Evolutionary conservation across 2,888 invertebrate genomes (phyloP).

Genomic region (Melanophora roralis): DNA sequence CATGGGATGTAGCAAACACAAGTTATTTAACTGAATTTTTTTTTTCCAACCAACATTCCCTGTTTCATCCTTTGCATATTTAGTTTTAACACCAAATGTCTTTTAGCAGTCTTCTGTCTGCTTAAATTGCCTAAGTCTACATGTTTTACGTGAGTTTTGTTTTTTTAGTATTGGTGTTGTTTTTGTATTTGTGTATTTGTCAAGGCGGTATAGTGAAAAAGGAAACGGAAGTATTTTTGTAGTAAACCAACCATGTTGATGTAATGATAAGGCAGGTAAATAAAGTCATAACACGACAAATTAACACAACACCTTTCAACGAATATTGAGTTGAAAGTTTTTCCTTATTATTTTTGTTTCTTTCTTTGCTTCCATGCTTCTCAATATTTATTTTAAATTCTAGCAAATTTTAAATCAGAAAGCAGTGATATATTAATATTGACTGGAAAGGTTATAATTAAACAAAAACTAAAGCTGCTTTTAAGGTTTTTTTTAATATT

Average conservation of each 20-base stretch:
- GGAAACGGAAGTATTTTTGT: constrained; percentile 62
- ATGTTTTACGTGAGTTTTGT: constrained; percentile 1
- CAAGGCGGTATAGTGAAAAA: constrained; percentile 49
- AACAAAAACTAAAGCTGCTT: too few species aligned
- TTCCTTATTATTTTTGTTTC: not conserved
- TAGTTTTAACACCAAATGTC: constrained; percentile 39
- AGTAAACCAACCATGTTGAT: constrained; percentile 60
- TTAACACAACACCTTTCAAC: constrained; percentile 33
- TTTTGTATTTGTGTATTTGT: constrained; percentile 17
- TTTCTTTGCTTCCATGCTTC: too few species aligned
- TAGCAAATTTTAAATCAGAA: too few species aligned
- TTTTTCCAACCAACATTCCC: not conserved
- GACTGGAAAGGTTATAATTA: too few species aligned
- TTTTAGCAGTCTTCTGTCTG: constrained; percentile 38
- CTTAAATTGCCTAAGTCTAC: not conserved
- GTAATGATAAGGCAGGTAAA: constrained; percentile 61
- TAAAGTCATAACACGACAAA: constrained; percentile 54
- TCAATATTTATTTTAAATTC: constrained; percentile 8
- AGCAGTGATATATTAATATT: too few species aligned
- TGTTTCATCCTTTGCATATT: not conserved
- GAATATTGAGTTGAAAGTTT: constrained; percentile 39
- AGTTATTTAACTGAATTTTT: constrained; percentile 11
- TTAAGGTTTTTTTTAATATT: too few species aligned
- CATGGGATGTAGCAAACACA: constrained; percentile 37
- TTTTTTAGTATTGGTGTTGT: not conserved